Evolutionary conservation across 2,888 invertebrate species (phyloP).

Genomic region (Drosophila demipolita): DNA sequence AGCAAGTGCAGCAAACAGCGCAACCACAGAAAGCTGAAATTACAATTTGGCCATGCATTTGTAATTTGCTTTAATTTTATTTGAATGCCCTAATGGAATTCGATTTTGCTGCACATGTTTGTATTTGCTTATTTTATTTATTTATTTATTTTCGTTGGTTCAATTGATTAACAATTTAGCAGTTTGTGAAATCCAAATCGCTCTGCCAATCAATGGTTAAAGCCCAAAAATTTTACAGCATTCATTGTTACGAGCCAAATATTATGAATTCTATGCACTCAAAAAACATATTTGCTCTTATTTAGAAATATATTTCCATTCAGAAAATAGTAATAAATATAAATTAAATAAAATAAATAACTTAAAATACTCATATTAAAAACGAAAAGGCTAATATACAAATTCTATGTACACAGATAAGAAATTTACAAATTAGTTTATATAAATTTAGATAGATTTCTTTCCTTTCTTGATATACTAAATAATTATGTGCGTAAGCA

Average conservation of each 20-base stretch:
- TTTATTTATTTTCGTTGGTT: constrained; percentile 19
- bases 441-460: background rate
- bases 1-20: constrained; percentile 16
- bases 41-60: constrained; percentile 53
- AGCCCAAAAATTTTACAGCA: background rate
- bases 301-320: background rate
- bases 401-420: too few relatives aligned
- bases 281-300: background rate
- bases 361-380: background rate
- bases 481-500: too few relatives aligned
- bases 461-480: background rate
- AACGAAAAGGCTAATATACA: background rate
- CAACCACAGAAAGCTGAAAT: constrained; percentile 48
- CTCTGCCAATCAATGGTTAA: background rate
- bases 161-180: constrained; percentile 48
- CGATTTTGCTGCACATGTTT: constrained; percentile 33
- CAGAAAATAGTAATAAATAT: background rate
- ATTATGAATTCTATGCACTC: background rate
- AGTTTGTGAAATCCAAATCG: constrained; percentile 2
- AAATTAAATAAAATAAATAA: background rate
- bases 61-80: constrained; percentile 51
- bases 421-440: background rate
- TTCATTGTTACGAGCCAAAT: background rate
- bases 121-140: constrained; percentile 17
- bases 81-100: constrained; percentile 54